phyloP scores from a whole-genome alignment of 2,113 vertebrate genomes.

The Nerophis ophidion region DNA sequence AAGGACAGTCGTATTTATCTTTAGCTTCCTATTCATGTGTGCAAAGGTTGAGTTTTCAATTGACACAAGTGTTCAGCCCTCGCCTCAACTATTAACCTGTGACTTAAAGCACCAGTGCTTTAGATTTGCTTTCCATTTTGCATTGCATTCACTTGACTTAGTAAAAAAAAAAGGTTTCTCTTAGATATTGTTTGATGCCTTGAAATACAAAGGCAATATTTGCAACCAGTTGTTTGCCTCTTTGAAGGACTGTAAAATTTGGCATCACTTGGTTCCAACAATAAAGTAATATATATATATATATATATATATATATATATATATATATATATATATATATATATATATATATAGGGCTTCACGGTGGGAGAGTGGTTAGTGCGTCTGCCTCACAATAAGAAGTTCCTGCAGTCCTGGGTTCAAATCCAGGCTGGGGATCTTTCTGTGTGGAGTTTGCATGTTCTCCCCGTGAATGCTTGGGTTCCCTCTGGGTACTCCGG shows the following conservation, averaged over 20 bases:
- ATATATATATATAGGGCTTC: too few relatives aligned
- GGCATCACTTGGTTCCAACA: conserved; percentile 20
- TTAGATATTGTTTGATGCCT: conserved; percentile 3
- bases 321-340: too few relatives aligned
- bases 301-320: too few relatives aligned
- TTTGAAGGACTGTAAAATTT: conserved; percentile 8
- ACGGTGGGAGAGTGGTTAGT: too few relatives aligned
- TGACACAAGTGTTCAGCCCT: conserved; percentile 25
- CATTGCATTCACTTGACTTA: conserved; percentile 38
- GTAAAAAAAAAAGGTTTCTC: conserved; percentile 11
- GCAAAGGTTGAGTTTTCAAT: conserved; percentile 54
- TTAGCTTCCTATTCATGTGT: conserved; percentile 39
- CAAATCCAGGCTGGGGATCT: too few relatives aligned
- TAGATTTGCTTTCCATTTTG: conserved; percentile 14
- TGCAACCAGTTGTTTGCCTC: conserved; percentile 30
- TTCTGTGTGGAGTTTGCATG: too few relatives aligned
- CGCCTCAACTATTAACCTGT: conserved; percentile 20
- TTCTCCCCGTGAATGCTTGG: too few relatives aligned
- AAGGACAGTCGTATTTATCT: conserved; percentile 5
- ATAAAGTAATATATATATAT: not conserved
- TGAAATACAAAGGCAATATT: conserved; percentile 21
- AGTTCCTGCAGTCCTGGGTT: too few relatives aligned
- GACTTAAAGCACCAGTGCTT: conserved; percentile 28
- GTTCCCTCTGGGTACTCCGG: too few relatives aligned
- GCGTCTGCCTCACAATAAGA: too few relatives aligned